Conservation (phyloP, 2,888 invertebrate genomes). For the Lypha dubia region DNA sequence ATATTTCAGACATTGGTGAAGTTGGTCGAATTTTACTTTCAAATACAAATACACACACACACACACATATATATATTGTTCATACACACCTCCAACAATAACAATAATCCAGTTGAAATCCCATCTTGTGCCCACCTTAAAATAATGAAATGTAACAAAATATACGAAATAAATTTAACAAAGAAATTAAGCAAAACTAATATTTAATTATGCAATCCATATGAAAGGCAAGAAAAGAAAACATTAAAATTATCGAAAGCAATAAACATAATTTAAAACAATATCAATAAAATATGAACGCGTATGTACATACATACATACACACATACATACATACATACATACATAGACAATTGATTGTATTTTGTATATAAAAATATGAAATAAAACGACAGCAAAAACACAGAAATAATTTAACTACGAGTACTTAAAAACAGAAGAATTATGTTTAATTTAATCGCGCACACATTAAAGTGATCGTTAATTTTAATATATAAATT, state of each 20-base stretch:
- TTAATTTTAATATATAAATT: slow-evolving; percentile 47
- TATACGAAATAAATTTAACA: background rate
- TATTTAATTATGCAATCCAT: slow-evolving; percentile 9
- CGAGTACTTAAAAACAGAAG: slow-evolving; percentile 13
- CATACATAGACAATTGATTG: background rate
- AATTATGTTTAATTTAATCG: slow-evolving; percentile 34
- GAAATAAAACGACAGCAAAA: slow-evolving; percentile 11
- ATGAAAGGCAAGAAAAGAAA: slow-evolving; percentile 24
- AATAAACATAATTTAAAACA: slow-evolving; percentile 56
- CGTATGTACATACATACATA: background rate
- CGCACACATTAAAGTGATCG: slow-evolving; percentile 6
- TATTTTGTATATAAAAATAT: no score
- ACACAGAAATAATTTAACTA: slow-evolving; percentile 31
- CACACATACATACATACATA: background rate
- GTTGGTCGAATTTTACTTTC: background rate
- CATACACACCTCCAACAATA: background rate
- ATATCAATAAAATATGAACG: slow-evolving; percentile 41
- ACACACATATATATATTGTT: background rate
- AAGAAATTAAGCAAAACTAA: background rate
- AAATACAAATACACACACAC: background rate
- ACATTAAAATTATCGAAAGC: slow-evolving; percentile 34
- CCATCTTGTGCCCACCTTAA: slow-evolving; percentile 62
- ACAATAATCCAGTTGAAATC: slow-evolving; percentile 59
- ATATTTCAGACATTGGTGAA: background rate
- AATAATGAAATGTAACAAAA: slow-evolving; percentile 23